Conservation (phyloP, 2,113 vertebrate species). For the Sterrhoptilus dennistouni region DNA sequence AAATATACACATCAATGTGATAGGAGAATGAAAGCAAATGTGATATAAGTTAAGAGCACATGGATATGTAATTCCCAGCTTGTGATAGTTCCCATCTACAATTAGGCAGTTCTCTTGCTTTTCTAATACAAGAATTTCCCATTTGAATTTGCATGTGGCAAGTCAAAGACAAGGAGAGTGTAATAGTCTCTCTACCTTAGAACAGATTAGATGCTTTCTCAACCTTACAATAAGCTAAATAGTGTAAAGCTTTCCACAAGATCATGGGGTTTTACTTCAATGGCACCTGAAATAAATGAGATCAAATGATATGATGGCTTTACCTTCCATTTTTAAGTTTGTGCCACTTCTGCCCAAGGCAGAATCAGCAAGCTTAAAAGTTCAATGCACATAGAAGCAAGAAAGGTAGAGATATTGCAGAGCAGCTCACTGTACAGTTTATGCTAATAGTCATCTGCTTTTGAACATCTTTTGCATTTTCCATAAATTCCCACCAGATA, state of each 20-base stretch:
- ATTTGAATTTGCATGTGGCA: neutral
- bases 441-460: conserved; percentile 6
- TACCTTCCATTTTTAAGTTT: conserved; percentile 8
- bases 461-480: conserved; percentile 4
- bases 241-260: neutral
- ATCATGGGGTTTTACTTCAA: neutral
- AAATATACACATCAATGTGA: neutral
- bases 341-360: neutral
- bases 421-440: neutral
- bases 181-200: neutral
- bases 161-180: neutral
- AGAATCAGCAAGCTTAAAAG: neutral
- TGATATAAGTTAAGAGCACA: neutral
- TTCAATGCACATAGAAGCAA: neutral
- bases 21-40: neutral
- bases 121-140: neutral
- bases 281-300: conserved; percentile 3
- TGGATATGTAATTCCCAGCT: neutral
- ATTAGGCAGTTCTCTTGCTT: neutral
- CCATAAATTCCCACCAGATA: neutral
- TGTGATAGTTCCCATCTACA: neutral
- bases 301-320: neutral
- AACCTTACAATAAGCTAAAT: neutral
- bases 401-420: neutral
- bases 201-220: neutral